Percentiles rank a stretch among this genome's conserved stretches.
These are phyloP conservation scores for Rallus limicola DNA, from an alignment of 2,113 vertebrate genomes.

Conservation along the genomic window DNA sequence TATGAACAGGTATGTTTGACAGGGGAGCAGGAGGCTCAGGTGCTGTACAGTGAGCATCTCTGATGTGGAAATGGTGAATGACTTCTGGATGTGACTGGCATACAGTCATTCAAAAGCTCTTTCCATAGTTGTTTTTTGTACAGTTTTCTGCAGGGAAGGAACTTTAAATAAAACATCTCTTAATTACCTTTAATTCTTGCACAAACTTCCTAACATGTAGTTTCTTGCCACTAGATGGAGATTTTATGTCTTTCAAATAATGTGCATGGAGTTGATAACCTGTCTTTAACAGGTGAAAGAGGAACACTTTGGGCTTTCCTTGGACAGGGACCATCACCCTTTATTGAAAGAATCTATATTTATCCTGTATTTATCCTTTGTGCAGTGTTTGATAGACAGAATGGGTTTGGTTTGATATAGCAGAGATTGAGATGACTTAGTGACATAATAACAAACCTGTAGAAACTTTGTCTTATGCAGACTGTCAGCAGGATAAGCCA, in stretches of 20 bases:
- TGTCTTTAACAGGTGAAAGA: neutral
- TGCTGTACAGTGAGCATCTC: neutral
- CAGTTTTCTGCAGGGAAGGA: neutral
- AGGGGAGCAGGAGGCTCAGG: too few relatives aligned
- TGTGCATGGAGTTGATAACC: neutral
- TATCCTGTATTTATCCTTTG: neutral
- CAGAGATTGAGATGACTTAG: neutral
- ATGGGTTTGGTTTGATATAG: neutral
- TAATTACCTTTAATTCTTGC: neutral
- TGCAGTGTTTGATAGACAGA: neutral
- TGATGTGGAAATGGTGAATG: too few relatives aligned
- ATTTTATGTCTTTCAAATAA: neutral
- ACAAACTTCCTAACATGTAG: neutral
- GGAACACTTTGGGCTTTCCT: neutral
- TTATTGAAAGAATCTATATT: neutral
- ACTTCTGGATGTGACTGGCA: neutral
- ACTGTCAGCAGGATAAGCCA: constrained; percentile 92
- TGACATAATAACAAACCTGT: constrained; percentile 66
- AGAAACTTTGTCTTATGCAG: constrained; percentile 79
- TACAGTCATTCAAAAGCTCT: neutral
- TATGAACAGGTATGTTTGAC: neutral
- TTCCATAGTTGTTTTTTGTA: fast-evolving
- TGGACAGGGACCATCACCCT: neutral
- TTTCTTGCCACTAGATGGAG: constrained; percentile 31
- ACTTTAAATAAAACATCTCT: neutral